These are phyloP conservation scores for Unio delphinus DNA, from an alignment of 2,888 invertebrate species.

Conservation along the genomic window DNA sequence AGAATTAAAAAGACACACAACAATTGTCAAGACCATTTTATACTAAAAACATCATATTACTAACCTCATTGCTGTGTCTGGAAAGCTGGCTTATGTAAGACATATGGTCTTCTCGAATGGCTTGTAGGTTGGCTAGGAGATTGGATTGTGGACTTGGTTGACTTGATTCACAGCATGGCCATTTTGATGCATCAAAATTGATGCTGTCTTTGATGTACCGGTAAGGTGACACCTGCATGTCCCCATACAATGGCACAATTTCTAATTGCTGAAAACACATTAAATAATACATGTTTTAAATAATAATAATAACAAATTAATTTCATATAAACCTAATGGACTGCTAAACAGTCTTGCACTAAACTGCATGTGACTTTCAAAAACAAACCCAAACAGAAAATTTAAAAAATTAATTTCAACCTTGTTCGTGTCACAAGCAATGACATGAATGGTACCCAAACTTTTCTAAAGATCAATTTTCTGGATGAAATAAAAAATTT, in stretches of 20 bases:
- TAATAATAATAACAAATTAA: not conserved
- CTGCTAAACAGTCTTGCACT: too few species aligned
- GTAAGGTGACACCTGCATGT: slow-evolving; percentile 99
- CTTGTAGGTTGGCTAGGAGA: slow-evolving; percentile 91
- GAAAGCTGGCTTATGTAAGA: slow-evolving; percentile 98
- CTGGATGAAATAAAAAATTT: too few species aligned
- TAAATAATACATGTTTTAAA: not conserved
- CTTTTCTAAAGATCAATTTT: too few species aligned
- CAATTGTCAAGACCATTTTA: too few species aligned
- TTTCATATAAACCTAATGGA: too few species aligned
- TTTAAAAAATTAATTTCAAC: too few species aligned
- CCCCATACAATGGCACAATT: slow-evolving; percentile 84
- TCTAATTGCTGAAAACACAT: slow-evolving; percentile 58
- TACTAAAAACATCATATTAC: not conserved
- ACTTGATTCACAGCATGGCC: slow-evolving; percentile 76
- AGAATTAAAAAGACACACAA: too few species aligned
- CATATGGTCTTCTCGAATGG: slow-evolving; percentile 96
- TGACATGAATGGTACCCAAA: too few species aligned
- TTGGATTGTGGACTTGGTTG: slow-evolving; percentile 84
- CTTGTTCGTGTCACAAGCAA: too few species aligned
- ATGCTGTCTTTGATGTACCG: slow-evolving; percentile 89
- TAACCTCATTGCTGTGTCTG: slow-evolving; percentile 83
- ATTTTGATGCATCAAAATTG: slow-evolving; percentile 66
- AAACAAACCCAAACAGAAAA: too few species aligned
- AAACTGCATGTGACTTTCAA: too few species aligned